phyloP scores from a whole-genome alignment of 2,888 invertebrate genomes.

The Agrotis segetum region DNA sequence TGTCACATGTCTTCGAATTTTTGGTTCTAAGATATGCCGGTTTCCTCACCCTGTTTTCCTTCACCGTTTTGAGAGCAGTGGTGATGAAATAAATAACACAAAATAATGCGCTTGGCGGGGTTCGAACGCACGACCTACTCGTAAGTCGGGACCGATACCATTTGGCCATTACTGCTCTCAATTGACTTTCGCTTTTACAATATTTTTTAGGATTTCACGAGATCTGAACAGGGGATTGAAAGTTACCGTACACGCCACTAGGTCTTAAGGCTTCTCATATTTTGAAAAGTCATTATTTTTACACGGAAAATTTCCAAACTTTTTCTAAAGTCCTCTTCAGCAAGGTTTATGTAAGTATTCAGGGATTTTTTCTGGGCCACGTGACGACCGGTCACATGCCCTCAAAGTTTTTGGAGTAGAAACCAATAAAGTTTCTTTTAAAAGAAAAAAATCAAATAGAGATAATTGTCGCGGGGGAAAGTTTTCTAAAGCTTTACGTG shows the following conservation, averaged over 20 bases:
- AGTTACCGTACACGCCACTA: slow-evolving; percentile 5
- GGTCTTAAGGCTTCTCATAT: slow-evolving; percentile 14
- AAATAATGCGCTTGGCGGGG: too few species aligned
- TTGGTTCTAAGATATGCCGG: too few species aligned
- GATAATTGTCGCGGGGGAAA: slow-evolving; percentile 20
- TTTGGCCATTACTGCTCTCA: too few species aligned
- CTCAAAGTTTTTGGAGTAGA: slow-evolving; percentile 26
- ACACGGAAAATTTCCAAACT: slow-evolving; percentile 19
- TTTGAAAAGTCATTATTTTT: slow-evolving; percentile 51
- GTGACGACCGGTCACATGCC: slow-evolving; percentile 60
- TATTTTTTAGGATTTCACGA: slow-evolving; percentile 20
- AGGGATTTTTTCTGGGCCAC: slow-evolving; percentile 38
- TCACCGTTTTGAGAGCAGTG: too few species aligned
- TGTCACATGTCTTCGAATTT: too few species aligned
- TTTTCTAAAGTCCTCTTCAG: slow-evolving; percentile 5
- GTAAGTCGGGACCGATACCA: too few species aligned
- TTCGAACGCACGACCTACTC: too few species aligned
- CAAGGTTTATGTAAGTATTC: slow-evolving; percentile 46
- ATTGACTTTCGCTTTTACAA: too few species aligned
- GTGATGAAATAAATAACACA: too few species aligned
- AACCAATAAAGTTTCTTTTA: slow-evolving; percentile 18
- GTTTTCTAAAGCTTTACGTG: slow-evolving; percentile 32
- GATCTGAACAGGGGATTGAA: slow-evolving; percentile 10
- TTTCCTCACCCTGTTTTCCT: too few species aligned
- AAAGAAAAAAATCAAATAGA: slow-evolving; percentile 49